These are phyloP conservation scores for Magallana gigas DNA, from an alignment of 1,140 invertebrate species.

Conservation along the genomic window DNA sequence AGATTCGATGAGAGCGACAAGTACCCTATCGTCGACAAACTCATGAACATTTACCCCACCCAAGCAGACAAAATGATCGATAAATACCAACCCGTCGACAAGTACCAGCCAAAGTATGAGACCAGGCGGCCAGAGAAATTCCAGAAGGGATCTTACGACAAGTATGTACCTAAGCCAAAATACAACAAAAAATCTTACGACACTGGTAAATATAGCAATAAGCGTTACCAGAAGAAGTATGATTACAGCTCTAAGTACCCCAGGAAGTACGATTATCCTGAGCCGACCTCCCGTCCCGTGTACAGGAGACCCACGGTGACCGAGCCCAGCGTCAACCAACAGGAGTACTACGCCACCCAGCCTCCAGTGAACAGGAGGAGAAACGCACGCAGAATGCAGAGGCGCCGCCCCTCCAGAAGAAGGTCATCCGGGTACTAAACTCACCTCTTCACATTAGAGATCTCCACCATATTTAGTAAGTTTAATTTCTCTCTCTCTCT, in stretches of 20 bases:
- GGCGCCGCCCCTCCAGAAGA: neutral
- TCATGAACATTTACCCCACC: neutral
- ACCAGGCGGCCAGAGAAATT: neutral
- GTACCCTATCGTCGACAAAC: constrained; percentile 7
- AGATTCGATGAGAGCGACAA: constrained; percentile 9
- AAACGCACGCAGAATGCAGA: neutral
- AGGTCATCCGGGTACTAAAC: constrained; percentile 14
- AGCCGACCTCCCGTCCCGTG: neutral
- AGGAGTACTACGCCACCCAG: neutral
- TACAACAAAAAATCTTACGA: constrained; percentile 3
- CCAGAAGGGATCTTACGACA: constrained; percentile 23
- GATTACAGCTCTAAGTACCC: constrained; percentile 1
- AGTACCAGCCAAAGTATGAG: constrained; percentile 4
- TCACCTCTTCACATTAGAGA: neutral
- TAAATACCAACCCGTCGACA: neutral
- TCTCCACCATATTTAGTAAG: neutral
- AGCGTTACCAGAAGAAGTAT: neutral
- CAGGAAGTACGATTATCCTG: neutral
- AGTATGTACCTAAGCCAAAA: neutral
- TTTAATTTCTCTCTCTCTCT: neutral
- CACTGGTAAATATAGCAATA: neutral
- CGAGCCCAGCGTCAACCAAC: neutral
- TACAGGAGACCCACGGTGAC: neutral
- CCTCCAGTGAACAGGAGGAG: neutral
- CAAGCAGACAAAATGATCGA: neutral